These are phyloP conservation scores for Prolemur simus DNA, from an alignment of 2,113 vertebrate genomes.

Conservation along the genomic window DNA sequence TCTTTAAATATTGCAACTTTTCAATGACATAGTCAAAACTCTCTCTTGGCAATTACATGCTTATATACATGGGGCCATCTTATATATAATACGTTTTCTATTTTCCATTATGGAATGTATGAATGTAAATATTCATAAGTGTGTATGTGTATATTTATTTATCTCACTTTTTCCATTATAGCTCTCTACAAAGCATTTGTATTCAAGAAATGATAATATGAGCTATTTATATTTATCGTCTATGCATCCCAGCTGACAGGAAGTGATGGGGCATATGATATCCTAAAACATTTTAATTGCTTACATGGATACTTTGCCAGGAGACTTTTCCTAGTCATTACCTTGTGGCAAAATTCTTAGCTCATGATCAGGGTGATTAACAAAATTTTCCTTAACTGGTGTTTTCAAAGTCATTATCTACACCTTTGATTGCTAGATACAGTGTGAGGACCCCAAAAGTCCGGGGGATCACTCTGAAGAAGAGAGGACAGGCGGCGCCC, in stretches of 20 bases:
- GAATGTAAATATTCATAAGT: not conserved
- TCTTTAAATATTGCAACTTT: not conserved
- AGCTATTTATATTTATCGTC: not conserved
- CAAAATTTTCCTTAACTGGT: not conserved
- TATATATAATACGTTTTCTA: not conserved
- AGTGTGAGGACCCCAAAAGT: not conserved
- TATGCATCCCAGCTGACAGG: not conserved
- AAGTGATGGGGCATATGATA: not conserved
- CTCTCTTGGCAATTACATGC: not conserved
- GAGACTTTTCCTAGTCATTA: not conserved
- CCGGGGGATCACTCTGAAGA: not conserved
- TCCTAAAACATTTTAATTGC: not conserved
- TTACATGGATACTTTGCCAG: not conserved
- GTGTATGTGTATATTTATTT: not conserved
- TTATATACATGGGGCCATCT: not conserved
- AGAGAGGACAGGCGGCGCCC: not conserved
- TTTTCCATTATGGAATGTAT: not conserved
- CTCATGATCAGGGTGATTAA: not conserved
- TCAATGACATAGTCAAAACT: not conserved
- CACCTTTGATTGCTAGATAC: not conserved
- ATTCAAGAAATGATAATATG: not conserved
- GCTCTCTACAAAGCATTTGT: not conserved
- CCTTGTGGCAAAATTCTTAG: not conserved
- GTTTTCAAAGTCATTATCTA: not conserved
- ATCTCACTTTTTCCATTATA: not conserved